phyloP scores from a whole-genome alignment of 1,140 invertebrate species.

The Neotoxoptera formosana region DNA sequence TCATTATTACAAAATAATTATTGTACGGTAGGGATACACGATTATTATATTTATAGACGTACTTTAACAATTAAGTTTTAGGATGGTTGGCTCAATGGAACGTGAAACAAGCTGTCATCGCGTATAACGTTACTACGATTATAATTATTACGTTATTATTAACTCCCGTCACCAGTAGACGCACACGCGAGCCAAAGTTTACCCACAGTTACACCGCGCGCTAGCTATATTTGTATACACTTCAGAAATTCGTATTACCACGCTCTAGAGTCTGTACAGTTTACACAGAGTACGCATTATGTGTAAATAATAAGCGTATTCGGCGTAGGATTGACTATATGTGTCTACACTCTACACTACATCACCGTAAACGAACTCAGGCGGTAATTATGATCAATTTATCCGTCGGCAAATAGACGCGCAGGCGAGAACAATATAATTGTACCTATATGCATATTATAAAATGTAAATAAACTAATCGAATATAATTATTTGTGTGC shows the following conservation, averaged over 20 bases:
- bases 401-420: background rate
- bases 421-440: background rate
- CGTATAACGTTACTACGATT: background rate
- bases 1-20: background rate
- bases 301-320: background rate
- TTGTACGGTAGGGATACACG: background rate
- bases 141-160: conserved; percentile 1
- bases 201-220: background rate
- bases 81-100: background rate
- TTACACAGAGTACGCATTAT: background rate
- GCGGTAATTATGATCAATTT: background rate
- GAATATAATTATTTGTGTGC: background rate
- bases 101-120: background rate
- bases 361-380: background rate
- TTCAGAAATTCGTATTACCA: background rate
- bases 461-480: background rate
- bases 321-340: background rate
- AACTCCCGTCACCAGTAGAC: background rate
- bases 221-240: background rate
- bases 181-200: background rate
- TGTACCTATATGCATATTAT: background rate
- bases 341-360: background rate
- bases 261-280: background rate
- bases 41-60: background rate
- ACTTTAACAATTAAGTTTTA: background rate